Evolutionary conservation across 2,888 invertebrate genomes (phyloP), one percentile per base, ranked within the genome.

Genomic region (Drosophila mettleri): DNA sequence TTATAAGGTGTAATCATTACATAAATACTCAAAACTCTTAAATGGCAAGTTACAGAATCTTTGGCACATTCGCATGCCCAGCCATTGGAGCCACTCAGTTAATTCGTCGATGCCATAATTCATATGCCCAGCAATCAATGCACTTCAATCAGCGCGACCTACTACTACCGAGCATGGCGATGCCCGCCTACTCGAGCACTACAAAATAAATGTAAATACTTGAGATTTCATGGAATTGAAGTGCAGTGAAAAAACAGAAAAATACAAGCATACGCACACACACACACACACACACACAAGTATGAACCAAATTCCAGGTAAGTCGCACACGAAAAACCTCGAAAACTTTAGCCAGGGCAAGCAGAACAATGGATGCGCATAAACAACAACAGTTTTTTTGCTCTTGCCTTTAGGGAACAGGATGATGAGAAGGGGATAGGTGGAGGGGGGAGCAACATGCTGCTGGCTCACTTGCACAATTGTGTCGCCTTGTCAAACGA

Each of bases 121-220:
- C 78, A 78, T 70, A 60, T 67, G 14, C 31, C 43, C 43, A 45
- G 51, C 69, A 81, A 78, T 78, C 82, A 74, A 74, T 78, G 74
- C 64, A 64, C 70, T 74, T 67, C 61, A 75, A 78, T 78, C 74
- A 68, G 63, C 53, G 33, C 20, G 59, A 68, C 59, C 60, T 59
- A 68, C 39, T 33, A 62, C 31, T 18, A 14, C 62, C 38, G 20
- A 41, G 9, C 20, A 31, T 31, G 18, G 12, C 27, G 5, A 14
- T 14, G 49, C n/a, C 34, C 18, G 49, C 49, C 49, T 34, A 24
- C 22, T 3, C 41, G 64, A 64, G 75, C 69, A 48, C 83, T 79
- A 72, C 53, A 43, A 45, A 80, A 75, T 71, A 72, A 79, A 80
- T 83, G 79, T 79, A 80, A 83, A 84, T 80, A 84, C 85, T 80